These are phyloP conservation scores for Caenorhabditis sp. DNA, from an alignment of 2,888 invertebrate species.

Conservation along the genomic window DNA sequence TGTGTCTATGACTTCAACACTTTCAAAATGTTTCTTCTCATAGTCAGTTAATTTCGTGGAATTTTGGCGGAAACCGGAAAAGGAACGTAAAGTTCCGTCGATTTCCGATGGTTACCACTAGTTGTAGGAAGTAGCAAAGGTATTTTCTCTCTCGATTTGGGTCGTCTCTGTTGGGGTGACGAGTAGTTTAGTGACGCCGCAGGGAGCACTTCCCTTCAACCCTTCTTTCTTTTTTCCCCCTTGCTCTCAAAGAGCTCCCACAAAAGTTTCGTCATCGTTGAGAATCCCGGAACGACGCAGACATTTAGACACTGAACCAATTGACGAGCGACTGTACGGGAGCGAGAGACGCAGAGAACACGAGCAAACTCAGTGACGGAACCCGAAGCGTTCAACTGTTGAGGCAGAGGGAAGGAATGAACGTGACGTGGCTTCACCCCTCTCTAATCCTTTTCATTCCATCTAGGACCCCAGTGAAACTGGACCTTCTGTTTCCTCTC, in stretches of 20 bases:
- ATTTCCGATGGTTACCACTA: no score
- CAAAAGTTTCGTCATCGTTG: slow-evolving; percentile 44
- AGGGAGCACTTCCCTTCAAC: slow-evolving; percentile 37
- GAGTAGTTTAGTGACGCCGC: slow-evolving; percentile 50
- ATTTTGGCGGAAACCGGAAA: no score
- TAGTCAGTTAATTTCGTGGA: no score
- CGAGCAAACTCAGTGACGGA: slow-evolving; percentile 12
- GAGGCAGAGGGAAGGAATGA: slow-evolving; percentile 21
- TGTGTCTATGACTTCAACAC: no score
- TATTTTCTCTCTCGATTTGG: not conserved
- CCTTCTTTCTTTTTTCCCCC: slow-evolving; percentile 3
- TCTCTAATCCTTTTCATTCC: slow-evolving; percentile 29
- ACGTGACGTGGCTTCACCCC: slow-evolving; percentile 38
- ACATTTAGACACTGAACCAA: slow-evolving; percentile 20
- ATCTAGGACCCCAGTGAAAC: slow-evolving; percentile 14
- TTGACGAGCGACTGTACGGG: not conserved
- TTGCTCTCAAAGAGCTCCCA: slow-evolving; percentile 24
- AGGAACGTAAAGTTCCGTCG: no score
- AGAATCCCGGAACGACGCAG: slow-evolving; percentile 23
- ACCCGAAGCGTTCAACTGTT: slow-evolving; percentile 30
- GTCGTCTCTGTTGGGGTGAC: slow-evolving; percentile 23
- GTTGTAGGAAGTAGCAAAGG: slow-evolving; percentile 11
- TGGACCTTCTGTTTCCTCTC: slow-evolving; percentile 19
- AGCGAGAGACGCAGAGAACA: slow-evolving; percentile 29
- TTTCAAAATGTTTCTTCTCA: no score